phyloP scores from a whole-genome alignment of 2,888 invertebrate species.

The Microctonus hyperodae region DNA sequence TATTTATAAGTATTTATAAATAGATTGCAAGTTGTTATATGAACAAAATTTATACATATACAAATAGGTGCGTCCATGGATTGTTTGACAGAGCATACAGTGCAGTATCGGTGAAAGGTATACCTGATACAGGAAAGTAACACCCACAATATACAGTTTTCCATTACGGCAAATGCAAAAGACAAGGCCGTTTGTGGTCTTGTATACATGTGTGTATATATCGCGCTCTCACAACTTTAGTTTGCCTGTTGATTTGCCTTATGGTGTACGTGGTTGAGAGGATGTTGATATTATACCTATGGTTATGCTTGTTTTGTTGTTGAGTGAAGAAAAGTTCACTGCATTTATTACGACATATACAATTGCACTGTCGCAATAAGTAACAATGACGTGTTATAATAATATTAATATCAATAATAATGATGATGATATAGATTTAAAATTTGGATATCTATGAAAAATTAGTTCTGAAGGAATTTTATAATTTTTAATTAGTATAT shows the following conservation, averaged over 20 bases:
- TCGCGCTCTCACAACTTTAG: conserved; percentile 11
- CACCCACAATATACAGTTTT: conserved; percentile 49
- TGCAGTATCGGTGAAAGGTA: conserved; percentile 58
- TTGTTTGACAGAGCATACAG: conserved; percentile 9
- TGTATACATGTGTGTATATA: conserved; percentile 19
- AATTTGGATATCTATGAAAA: neutral
- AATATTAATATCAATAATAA: neutral
- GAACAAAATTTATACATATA: no score
- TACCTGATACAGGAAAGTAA: conserved; percentile 53
- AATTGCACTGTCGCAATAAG: conserved; percentile 48
- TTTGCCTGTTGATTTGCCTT: conserved; percentile 5
- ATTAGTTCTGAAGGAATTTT: neutral
- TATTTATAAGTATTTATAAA: neutral
- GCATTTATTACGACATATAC: conserved; percentile 52
- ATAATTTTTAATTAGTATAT: no score
- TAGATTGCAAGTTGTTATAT: neutral
- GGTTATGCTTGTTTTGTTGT: neutral
- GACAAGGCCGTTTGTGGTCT: conserved; percentile 42
- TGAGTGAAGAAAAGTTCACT: conserved; percentile 47
- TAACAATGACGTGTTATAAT: conserved; percentile 49
- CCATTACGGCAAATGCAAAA: conserved; percentile 31
- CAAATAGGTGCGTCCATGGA: conserved; percentile 10
- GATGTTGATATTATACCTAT: conserved; percentile 2
- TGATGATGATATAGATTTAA: neutral
- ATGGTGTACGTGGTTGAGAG: neutral